A percentile compares a stretch with the other conserved stretches of the same genome.
Evolutionary conservation across 2,888 invertebrate genomes (phyloP).

Genomic region (Pristionchus arcanus): DNA sequence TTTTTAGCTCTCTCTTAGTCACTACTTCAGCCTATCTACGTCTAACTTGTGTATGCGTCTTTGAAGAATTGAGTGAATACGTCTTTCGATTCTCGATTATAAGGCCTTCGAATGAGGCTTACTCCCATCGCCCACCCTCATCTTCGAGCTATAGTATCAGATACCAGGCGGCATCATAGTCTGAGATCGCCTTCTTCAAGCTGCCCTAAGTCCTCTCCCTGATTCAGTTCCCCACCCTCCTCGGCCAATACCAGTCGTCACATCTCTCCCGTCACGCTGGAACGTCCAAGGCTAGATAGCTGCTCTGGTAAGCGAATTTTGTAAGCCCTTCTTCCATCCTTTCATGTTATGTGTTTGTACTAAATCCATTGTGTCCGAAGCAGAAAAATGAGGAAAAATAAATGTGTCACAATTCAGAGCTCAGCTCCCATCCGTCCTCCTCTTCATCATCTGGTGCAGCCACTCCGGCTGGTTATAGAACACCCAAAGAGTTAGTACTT

Average conservation of each 20-base stretch:
- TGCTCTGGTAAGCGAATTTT: neutral
- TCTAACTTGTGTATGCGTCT: too few species aligned
- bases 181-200: neutral
- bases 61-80: too few species aligned
- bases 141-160: too few species aligned
- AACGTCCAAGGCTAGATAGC: neutral
- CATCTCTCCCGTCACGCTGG: neutral
- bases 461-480: neutral
- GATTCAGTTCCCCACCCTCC: neutral
- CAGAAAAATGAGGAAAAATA: neutral
- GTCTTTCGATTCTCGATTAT: too few species aligned
- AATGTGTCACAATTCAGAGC: neutral
- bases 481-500: neutral
- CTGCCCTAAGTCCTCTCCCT: neutral
- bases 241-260: neutral
- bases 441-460: neutral
- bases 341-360: too few species aligned
- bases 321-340: too few species aligned
- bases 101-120: neutral
- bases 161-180: too few species aligned
- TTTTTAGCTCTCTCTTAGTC: too few species aligned
- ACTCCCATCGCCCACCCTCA: neutral
- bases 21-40: too few species aligned
- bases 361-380: too few species aligned
- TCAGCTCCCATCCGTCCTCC: neutral